Base-by-base conservation (phyloP, 2,797 vertebrate species). In the Phrynocephalus guinanensis region DNA sequence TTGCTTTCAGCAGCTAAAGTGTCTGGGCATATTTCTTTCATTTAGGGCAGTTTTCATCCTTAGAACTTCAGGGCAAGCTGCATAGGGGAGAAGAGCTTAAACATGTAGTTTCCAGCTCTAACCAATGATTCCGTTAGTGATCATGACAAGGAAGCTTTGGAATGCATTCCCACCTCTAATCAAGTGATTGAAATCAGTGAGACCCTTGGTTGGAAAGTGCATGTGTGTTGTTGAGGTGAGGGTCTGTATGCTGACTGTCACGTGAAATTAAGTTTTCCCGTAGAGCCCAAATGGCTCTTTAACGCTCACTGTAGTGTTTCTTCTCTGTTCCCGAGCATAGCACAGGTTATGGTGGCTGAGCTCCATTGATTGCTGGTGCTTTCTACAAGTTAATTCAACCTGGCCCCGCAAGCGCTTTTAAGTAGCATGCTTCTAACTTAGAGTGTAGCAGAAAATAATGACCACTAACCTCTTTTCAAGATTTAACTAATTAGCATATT, bases 91-190 rank as follows among this genome's bases (percentile, higher is more conserved):
- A 87, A 67, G 56, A 79, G 71, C 38, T 48, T 44, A 78, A 78
- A 0, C 84, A 50, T 22, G 26, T 75, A 33, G 28, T 79, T 88
- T 90, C 60, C 79, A 82, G 71, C 87, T 68, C 75, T 76, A 87
- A 91, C 52, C 82, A 90, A 84, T 71, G n/a, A 94, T 89, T 67
- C 63, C 78, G 73, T 88, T 10, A 20, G 96, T 96, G 97, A 97
- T 96, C 96, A 96, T 94, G 90, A 95, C 84, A 87, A 96, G 96
- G 97, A 96, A 97, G 96, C 96, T 97, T 96, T 84, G 94, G 95
- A 93, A 94, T 92, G 88, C 67, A 0, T 95, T 96, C 94, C 96
- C 90, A 0, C 79, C 48, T 81, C 1, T 1, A 73, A 48, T 48
- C 84, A 78, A 89, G 93, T 93, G 91, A 84, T 85, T 85, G 84